These are phyloP conservation scores for Stramonita haemastoma DNA, from an alignment of 2,888 invertebrate species.

Conservation along the genomic window DNA sequence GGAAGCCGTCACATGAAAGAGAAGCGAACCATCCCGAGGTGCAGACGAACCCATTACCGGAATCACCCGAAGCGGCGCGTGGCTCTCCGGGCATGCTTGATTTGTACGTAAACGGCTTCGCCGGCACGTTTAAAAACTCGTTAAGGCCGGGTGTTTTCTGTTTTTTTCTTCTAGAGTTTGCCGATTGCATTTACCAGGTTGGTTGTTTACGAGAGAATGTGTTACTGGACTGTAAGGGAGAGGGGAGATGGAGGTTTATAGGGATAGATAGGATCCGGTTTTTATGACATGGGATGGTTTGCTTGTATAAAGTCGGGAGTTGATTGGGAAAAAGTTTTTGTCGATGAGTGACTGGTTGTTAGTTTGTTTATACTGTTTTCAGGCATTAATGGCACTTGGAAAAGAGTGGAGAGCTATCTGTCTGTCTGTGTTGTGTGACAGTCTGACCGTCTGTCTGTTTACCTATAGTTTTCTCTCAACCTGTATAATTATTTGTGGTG, in stretches of 20 bases:
- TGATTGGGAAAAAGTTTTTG: too few relatives aligned
- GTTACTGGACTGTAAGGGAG: not conserved
- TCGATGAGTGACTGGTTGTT: too few relatives aligned
- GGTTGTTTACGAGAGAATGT: not conserved
- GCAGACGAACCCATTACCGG: slow-evolving; percentile 20
- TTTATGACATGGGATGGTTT: too few relatives aligned
- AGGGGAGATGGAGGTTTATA: not conserved
- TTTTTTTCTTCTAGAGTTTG: not conserved
- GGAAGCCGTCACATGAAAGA: slow-evolving; percentile 23
- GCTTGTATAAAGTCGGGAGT: too few relatives aligned
- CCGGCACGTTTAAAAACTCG: slow-evolving; percentile 25
- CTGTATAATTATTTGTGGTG: too few relatives aligned
- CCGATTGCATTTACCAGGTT: slow-evolving; percentile 16
- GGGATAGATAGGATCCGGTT: not conserved
- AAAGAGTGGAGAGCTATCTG: too few relatives aligned
- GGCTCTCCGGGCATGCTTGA: not conserved
- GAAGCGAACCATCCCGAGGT: not conserved
- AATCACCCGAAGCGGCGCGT: slow-evolving; percentile 2
- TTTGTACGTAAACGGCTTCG: slow-evolving; percentile 12
- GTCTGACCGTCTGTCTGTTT: too few relatives aligned
- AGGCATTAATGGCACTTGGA: too few relatives aligned
- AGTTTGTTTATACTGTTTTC: too few relatives aligned
- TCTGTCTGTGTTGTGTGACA: too few relatives aligned
- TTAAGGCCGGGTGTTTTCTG: not conserved
- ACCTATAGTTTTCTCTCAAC: too few relatives aligned